Evolutionary conservation across 2,797 vertebrate genomes (phyloP), one percentile per base, ranked within the genome.

Genomic region (Sebastolobus altivelis): DNA sequence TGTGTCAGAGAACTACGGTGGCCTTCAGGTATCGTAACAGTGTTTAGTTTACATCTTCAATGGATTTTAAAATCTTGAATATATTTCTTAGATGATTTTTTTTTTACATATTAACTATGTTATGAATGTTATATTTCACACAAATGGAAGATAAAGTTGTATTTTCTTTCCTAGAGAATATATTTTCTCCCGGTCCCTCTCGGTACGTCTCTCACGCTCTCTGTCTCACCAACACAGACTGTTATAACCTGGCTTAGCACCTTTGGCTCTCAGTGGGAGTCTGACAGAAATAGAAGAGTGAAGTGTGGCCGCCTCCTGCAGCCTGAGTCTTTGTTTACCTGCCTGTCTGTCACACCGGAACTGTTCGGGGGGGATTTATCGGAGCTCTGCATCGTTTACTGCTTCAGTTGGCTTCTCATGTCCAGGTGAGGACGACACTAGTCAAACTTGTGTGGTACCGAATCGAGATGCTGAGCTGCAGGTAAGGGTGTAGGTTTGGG

Each of bases 281-380:
- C 37, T 2, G 72, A 72, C 85, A 78, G 55, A 82, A 88, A 88
- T 84, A 88, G 81, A 82, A 87, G 83, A 82, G 25, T 14, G 27
- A 49, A 55, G 70, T 58, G 79, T 43, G 46, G 58, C 75, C 33
- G 68, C 58, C 58, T 46, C 56, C 75, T 22, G 55, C 54, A 2
- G 82, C 46, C 61, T 43, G 66, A 55, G 3, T 55, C 68, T 72
- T 16, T 65, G 69, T 83, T 73, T 72, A 62, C 77, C 52, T 65
- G 67, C 37, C 69, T 65, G 54, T 33, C 72, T 43, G 72, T 76
- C 52, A 83, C 65, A 10, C 6, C 18, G 1, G 1, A 54, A 40
- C 22, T 40, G 63, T 49, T 31, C 7, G 9, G 43, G 43, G 49
- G 3, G 49, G 69, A 71, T 67, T 77, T 61, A 43, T 27, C 2